phyloP scores from a whole-genome alignment of 2,888 invertebrate genomes.

The Nomada fabriciana region DNA sequence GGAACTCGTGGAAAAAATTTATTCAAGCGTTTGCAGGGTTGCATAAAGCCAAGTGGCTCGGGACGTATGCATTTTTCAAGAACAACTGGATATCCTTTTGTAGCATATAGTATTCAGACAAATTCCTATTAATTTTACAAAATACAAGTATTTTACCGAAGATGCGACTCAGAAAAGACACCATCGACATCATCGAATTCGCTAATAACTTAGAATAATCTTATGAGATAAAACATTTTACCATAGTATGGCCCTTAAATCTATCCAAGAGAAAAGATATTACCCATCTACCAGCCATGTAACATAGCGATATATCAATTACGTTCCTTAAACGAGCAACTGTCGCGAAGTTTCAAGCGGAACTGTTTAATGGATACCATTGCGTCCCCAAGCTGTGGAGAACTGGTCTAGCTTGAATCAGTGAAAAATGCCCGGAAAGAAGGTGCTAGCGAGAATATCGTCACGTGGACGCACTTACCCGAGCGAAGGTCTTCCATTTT shows the following conservation, averaged over 20 bases:
- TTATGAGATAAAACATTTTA: background rate
- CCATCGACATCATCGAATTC: no score
- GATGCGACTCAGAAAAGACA: no score
- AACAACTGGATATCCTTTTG: no score
- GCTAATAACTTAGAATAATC: background rate
- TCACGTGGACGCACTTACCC: slow-evolving; percentile 86
- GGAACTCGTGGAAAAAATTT: no score
- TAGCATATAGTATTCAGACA: no score
- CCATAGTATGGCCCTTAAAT: background rate
- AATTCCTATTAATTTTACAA: no score
- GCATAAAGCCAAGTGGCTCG: no score
- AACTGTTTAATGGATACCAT: slow-evolving; percentile 29
- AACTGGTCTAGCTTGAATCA: slow-evolving; percentile 2
- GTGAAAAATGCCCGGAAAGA: slow-evolving; percentile 44
- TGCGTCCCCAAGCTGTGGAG: no score
- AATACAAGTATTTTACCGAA: no score
- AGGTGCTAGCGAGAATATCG: slow-evolving; percentile 55
- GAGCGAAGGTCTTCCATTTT: slow-evolving; percentile 99
- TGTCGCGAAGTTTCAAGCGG: slow-evolving; percentile 14
- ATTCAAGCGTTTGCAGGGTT: no score
- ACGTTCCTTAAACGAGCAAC: slow-evolving; percentile 1
- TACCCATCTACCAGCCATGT: no score
- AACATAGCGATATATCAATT: slow-evolving; percentile 2
- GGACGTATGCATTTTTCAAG: no score
- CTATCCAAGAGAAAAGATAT: background rate